Percentiles rank a stretch among this genome's conserved stretches.
phyloP scores from a whole-genome alignment of 2,113 vertebrate species.

The Seriola dumerili region DNA sequence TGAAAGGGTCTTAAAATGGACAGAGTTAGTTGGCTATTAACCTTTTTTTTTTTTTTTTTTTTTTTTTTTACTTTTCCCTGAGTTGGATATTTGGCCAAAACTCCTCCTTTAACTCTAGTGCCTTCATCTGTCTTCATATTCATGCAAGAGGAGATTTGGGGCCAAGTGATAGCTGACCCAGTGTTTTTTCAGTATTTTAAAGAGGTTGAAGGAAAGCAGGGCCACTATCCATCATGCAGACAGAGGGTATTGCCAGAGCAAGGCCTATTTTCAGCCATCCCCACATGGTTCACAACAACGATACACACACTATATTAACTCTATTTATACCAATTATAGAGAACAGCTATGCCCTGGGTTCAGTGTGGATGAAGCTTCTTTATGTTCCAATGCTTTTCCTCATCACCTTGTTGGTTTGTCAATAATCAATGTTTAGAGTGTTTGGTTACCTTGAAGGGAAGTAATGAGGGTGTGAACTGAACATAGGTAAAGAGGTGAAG shows the following conservation, averaged over 20 bases:
- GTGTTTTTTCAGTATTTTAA: conserved; percentile 59
- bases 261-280: conserved; percentile 67
- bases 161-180: conserved; percentile 59
- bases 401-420: not conserved
- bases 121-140: conserved; percentile 45
- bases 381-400: not conserved
- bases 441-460: not conserved
- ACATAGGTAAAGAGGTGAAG: not conserved
- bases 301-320: conserved; percentile 23
- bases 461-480: not conserved
- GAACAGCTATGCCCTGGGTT: not conserved
- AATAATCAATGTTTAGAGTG: not conserved
- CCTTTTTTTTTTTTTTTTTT: not conserved
- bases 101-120: conserved; percentile 8
- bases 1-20: not conserved
- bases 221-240: conserved; percentile 74
- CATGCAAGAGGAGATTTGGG: conserved; percentile 21
- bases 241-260: conserved; percentile 58
- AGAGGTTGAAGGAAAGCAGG: conserved; percentile 62
- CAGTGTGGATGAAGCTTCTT: not conserved
- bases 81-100: not conserved
- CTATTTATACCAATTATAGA: conserved; percentile 6
- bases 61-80: not conserved
- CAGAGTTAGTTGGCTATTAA: not conserved
- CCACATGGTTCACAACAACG: conserved; percentile 50